Conservation (phyloP, 2,888 invertebrate species). For the Dasysyrphus albostriatus region DNA sequence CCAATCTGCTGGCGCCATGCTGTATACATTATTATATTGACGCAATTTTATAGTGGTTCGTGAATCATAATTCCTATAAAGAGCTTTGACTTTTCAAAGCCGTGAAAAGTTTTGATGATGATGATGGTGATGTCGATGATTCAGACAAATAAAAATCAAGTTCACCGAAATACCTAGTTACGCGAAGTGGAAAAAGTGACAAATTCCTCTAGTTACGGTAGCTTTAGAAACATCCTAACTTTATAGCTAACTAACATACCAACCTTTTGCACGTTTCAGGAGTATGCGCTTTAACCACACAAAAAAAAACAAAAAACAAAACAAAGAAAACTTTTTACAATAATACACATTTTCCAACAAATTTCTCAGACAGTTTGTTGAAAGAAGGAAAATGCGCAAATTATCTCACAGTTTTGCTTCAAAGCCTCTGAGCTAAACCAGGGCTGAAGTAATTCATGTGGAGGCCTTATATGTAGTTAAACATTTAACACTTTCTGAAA, state of each 20-base stretch:
- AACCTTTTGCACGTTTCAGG: not conserved
- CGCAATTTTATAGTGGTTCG: not conserved
- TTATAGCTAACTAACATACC: not conserved
- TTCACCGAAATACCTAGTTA: not conserved
- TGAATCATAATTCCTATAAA: constrained; percentile 12
- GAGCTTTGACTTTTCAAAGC: constrained; percentile 2
- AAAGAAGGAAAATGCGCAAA: constrained; percentile 52
- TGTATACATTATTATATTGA: not conserved
- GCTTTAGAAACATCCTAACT: constrained; percentile 9
- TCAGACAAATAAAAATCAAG: constrained; percentile 14
- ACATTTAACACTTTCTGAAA: not conserved
- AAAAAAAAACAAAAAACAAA: constrained; percentile 7
- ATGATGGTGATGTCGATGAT: constrained; percentile 3
- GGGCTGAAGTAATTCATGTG: not conserved
- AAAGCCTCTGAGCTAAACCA: not conserved
- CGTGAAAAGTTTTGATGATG: constrained; percentile 1
- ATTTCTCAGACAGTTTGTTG: not conserved
- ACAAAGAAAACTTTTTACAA: not conserved
- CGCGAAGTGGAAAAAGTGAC: not conserved
- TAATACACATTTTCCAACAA: not conserved
- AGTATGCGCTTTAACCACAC: constrained; percentile 9
- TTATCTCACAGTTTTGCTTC: constrained; percentile 22
- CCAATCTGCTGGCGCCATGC: constrained; percentile 2
- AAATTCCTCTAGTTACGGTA: constrained; percentile 3
- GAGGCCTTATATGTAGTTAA: not conserved